Conservation (phyloP, 53 echinoderm and acorn worm genomes). For the Holothuria scabra region DNA sequence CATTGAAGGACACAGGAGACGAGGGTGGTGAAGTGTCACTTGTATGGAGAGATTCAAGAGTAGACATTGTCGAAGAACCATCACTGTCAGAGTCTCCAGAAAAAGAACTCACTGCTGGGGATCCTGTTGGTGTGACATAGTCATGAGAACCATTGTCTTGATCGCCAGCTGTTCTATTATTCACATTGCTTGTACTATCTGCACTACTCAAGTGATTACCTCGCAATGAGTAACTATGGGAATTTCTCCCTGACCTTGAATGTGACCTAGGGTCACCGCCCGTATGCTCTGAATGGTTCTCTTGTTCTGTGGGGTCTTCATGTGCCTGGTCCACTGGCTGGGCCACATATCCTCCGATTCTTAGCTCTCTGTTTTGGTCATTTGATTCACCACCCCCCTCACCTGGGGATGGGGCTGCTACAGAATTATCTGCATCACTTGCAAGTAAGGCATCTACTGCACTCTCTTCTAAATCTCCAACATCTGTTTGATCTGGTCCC, state of each 20-base stretch:
- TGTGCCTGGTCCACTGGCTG: not conserved
- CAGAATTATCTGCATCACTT: slow-evolving; percentile 12
- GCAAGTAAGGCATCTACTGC: slow-evolving; percentile 26
- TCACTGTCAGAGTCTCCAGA: slow-evolving; percentile 4
- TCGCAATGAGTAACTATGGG: not conserved
- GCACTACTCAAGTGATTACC: not conserved
- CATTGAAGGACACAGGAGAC: slow-evolving; percentile 11
- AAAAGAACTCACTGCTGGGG: not conserved
- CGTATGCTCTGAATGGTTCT: not conserved
- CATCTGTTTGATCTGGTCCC: slow-evolving; percentile 5
- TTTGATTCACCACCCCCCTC: not conserved
- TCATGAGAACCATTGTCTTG: not conserved
- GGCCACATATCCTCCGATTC: not conserved
- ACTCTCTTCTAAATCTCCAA: slow-evolving; percentile 14
- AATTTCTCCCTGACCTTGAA: not conserved
- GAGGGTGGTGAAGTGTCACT: slow-evolving; percentile 32
- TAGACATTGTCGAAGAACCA: not conserved
- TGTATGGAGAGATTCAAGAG: not conserved
- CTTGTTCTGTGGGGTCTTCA: slow-evolving; percentile 12
- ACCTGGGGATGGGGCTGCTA: not conserved
- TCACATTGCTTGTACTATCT: slow-evolving; percentile 18
- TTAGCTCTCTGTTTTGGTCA: slow-evolving; percentile 1
- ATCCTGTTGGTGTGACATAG: slow-evolving; percentile 10
- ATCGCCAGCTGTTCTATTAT: not conserved
- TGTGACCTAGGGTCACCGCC: not conserved